These are phyloP conservation scores for Machimus atricapillus DNA, from an alignment of 2,888 invertebrate species.

Conservation along the genomic window DNA sequence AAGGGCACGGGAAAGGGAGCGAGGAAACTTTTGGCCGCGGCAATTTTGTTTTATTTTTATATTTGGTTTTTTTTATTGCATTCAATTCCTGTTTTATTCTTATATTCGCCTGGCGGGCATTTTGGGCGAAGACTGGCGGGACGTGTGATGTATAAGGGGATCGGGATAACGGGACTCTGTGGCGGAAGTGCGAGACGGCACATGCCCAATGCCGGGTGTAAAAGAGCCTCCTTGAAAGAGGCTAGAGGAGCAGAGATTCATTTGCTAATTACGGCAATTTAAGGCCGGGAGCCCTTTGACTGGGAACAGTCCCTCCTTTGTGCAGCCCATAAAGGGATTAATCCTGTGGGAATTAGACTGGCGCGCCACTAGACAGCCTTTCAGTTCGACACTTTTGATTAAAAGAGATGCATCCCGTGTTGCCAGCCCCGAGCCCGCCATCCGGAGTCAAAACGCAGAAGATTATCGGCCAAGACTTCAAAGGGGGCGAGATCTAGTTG, in stretches of 20 bases:
- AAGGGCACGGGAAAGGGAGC: not conserved
- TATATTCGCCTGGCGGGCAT: not conserved
- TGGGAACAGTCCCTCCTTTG: not conserved
- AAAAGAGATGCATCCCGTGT: constrained; percentile 23
- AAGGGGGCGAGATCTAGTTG: constrained; percentile 13
- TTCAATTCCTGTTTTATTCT: not conserved
- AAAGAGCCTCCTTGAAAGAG: not conserved
- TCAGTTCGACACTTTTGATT: constrained; percentile 34
- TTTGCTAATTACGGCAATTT: not conserved
- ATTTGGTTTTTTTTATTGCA: not conserved
- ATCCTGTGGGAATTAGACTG: not conserved
- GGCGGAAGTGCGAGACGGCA: not conserved
- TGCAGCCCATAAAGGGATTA: not conserved
- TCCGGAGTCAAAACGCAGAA: constrained; percentile 12
- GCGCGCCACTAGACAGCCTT: constrained; percentile 21
- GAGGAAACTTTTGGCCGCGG: not conserved
- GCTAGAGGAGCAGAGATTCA: not conserved
- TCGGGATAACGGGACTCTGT: not conserved
- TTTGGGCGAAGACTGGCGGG: not conserved
- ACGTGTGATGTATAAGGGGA: not conserved
- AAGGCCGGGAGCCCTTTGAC: not conserved
- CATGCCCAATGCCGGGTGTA: not conserved
- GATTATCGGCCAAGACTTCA: constrained; percentile 23
- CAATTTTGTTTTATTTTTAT: not conserved
- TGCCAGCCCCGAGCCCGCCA: not conserved